Percentiles rank a stretch among this genome's conserved stretches.
These are phyloP conservation scores for Charanyca ferruginea DNA, from an alignment of 2,888 invertebrate genomes.

Conservation along the genomic window DNA sequence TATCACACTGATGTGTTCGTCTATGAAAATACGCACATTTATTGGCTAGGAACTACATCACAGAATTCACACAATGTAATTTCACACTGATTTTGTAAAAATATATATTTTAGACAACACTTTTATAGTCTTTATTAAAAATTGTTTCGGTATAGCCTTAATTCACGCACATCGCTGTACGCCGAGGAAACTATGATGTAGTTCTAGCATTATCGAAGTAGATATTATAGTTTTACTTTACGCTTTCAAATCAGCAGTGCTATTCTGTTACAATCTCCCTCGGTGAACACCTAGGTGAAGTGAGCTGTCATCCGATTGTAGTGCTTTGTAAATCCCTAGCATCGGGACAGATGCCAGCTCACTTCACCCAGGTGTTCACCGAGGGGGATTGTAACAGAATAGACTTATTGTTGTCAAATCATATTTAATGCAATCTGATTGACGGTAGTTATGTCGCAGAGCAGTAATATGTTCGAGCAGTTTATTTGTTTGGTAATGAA, in stretches of 20 bases:
- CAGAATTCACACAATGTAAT: conserved; percentile 13
- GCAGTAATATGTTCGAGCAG: no score
- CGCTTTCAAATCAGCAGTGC: no score
- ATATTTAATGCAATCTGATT: background rate
- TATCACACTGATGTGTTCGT: conserved; percentile 31
- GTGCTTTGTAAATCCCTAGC: no score
- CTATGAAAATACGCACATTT: conserved; percentile 50
- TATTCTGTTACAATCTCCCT: no score
- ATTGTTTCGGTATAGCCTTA: background rate
- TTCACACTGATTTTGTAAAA: conserved; percentile 19
- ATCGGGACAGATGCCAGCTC: no score
- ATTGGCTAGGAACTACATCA: conserved; percentile 14
- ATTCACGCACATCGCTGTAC: background rate
- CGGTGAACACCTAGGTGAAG: no score
- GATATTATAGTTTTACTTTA: no score
- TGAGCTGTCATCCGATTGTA: no score
- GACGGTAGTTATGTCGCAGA: background rate
- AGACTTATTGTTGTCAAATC: background rate
- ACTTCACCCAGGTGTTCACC: no score
- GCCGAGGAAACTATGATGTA: conserved; percentile 20
- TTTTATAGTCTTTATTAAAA: background rate
- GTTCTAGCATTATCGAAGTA: conserved; percentile 10
- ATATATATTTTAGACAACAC: conserved; percentile 11
- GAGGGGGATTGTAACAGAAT: no score
- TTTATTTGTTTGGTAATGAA: no score